phyloP scores from a whole-genome alignment of 92 coral and sea anemone genomes.

The Palythoa grandiflora region DNA sequence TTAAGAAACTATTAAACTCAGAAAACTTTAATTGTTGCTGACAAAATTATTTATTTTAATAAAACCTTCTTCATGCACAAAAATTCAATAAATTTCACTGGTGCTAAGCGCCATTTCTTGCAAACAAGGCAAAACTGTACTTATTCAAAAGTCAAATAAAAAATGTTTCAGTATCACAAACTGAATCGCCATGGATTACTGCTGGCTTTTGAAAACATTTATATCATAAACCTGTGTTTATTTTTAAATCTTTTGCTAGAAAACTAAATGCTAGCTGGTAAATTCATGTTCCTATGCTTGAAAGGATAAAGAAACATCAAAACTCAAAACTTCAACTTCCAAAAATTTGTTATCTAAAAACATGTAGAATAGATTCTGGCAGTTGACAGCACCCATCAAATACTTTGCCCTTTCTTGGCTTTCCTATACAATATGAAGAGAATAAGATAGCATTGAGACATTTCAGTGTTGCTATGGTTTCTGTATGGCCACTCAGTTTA shows the following conservation, averaged over 20 bases:
- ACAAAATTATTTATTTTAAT: no score
- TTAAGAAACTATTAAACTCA: no score
- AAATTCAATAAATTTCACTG: neutral
- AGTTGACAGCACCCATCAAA: neutral
- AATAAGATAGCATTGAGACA: conserved; percentile 23
- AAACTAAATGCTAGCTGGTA: neutral
- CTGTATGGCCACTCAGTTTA: conserved; percentile 11
- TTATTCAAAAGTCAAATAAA: neutral
- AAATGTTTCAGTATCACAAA: neutral
- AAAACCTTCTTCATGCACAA: no score
- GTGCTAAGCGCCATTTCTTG: neutral
- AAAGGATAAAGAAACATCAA: neutral
- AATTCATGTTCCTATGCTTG: neutral
- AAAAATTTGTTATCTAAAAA: neutral
- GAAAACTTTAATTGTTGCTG: no score
- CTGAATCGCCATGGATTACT: neutral
- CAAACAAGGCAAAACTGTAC: neutral
- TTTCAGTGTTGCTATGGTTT: conserved; percentile 42
- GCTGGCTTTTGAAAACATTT: neutral
- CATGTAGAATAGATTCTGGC: neutral
- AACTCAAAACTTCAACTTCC: neutral
- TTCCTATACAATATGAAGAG: neutral
- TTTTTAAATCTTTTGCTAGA: neutral
- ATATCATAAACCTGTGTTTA: neutral
- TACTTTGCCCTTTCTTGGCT: neutral